Base-by-base conservation (phyloP, 2,797 vertebrate species). In the Sebastes glaucus region DNA sequence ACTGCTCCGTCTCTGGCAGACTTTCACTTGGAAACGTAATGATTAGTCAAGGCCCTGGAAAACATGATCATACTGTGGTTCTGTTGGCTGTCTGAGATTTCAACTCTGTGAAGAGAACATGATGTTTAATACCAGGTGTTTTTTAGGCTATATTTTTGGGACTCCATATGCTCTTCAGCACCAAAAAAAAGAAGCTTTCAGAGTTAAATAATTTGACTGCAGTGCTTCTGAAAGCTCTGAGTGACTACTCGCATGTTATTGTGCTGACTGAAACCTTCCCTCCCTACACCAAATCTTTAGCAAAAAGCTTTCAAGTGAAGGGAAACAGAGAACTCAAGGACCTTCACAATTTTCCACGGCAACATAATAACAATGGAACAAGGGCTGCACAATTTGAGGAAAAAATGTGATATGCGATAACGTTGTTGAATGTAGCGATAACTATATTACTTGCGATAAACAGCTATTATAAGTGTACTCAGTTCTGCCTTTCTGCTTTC, bases 31-130 rank as follows among this genome's bases (percentile, higher is more conserved):
- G 65, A 87, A 80, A 75, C 1, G 11, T 56, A 46, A 67, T 46
- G 71, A 77, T 74, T 69, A 56, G 71, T 59, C 27, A 79, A 4
- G 35, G 71, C 63, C 66, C 27, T 67, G 77, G 71, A 82, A 83
- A 87, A 83, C 65, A 77, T 60, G 77, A 77, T 77, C 55, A 56
- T 35, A 62, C 66, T 42, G 67, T 46, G 42, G 74, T 55, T 82
- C 75, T 85, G 78, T 69, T 74, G 10, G 70, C 70, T 71, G 77
- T 79, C 63, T 69, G 62, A 79, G 59, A 75, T 67, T 78, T 85
- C 35, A 76, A 30, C 42, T 23, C 38, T 25, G 35, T 2, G 46
- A 78, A 18, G 53, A 66, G 20, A 60, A 65, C 62, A 57, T 20
- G 61, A 76, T 1, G 4, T 68, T 46, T 68, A 42, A 42, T 0